Evolutionary conservation across 2,113 vertebrate species (phyloP).

Genomic region (Atractosteus spatula): DNA sequence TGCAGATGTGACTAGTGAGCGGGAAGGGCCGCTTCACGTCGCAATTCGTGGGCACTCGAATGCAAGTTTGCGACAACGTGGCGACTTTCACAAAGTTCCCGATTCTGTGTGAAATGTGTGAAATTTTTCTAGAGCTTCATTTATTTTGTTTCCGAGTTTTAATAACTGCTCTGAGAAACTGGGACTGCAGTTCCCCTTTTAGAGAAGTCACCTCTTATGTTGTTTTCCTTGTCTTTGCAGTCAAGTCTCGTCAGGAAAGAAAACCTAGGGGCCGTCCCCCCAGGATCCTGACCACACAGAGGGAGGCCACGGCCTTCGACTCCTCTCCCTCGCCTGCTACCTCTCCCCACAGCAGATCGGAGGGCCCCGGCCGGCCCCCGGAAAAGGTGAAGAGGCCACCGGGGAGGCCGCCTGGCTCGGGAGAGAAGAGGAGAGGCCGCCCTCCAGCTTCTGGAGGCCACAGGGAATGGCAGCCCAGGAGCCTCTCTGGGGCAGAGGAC

Average conservation of each 20-base stretch:
- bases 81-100: no score
- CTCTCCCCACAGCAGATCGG: slow-evolving; percentile 69
- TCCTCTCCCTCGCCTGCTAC: slow-evolving; percentile 42
- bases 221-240: slow-evolving; percentile 11
- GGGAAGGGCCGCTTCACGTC: no score
- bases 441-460: slow-evolving; percentile 80
- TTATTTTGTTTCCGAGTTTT: no score
- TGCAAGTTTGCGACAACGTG: no score
- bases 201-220: no score
- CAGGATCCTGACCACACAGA: slow-evolving; percentile 52
- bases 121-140: no score
- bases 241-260: slow-evolving; percentile 50
- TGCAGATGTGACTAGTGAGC: no score
- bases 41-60: no score
- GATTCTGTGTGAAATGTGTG: no score
- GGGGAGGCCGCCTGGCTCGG: slow-evolving; percentile 67
- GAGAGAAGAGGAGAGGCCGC: slow-evolving; percentile 89
- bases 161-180: no score
- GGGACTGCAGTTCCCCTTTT: no score
- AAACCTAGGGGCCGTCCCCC: slow-evolving; percentile 74
- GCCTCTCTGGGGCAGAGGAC: slow-evolving; percentile 66
- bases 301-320: slow-evolving; percentile 41
- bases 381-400: slow-evolving; percentile 83
- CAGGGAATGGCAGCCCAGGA: slow-evolving; percentile 61
- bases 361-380: slow-evolving; percentile 63